Percentiles rank a stretch among this genome's conserved stretches.
Evolutionary conservation across 2,888 invertebrate genomes (phyloP).

Genomic region (Pseudanteris insignis): DNA sequence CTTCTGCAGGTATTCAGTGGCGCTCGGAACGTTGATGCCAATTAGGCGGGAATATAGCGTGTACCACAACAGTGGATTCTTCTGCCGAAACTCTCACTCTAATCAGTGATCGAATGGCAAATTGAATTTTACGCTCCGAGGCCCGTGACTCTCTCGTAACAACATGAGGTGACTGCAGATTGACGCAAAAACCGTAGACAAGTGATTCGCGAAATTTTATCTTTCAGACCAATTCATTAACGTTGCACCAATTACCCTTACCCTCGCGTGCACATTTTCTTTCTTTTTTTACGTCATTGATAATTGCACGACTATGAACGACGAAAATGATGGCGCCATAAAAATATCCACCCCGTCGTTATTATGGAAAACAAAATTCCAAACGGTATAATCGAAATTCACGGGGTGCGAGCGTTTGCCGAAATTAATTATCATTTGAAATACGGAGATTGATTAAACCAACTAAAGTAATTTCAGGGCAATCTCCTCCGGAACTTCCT

Average conservation of each 20-base stretch:
- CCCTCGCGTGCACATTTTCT: slow-evolving; percentile 12
- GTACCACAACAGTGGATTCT: slow-evolving; percentile 40
- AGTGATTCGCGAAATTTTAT: slow-evolving; percentile 34
- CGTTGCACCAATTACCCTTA: slow-evolving; percentile 24
- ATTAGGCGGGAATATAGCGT: slow-evolving; percentile 27
- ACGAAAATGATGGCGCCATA: too few relatives aligned
- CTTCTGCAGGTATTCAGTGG: slow-evolving; percentile 35
- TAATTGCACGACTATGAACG: too few relatives aligned
- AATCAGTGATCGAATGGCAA: slow-evolving; percentile 43
- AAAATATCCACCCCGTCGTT: too few relatives aligned
- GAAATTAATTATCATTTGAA: slow-evolving; percentile 42
- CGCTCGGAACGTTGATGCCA: slow-evolving; percentile 39
- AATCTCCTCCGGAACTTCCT: slow-evolving; percentile 58
- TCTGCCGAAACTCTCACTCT: slow-evolving; percentile 40
- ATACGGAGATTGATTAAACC: slow-evolving; percentile 55
- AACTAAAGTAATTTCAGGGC: slow-evolving; percentile 57
- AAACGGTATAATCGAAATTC: too few relatives aligned
- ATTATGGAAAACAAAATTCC: too few relatives aligned
- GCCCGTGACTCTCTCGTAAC: slow-evolving; percentile 41
- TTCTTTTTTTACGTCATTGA: too few relatives aligned
- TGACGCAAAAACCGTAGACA: slow-evolving; percentile 40
- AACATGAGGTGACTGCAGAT: slow-evolving; percentile 37
- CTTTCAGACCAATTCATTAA: slow-evolving; percentile 9
- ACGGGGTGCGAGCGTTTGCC: slow-evolving; percentile 20
- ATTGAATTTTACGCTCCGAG: slow-evolving; percentile 44